Base-by-base conservation (phyloP, 2,113 vertebrate species). In the Platycercus adscitus region DNA sequence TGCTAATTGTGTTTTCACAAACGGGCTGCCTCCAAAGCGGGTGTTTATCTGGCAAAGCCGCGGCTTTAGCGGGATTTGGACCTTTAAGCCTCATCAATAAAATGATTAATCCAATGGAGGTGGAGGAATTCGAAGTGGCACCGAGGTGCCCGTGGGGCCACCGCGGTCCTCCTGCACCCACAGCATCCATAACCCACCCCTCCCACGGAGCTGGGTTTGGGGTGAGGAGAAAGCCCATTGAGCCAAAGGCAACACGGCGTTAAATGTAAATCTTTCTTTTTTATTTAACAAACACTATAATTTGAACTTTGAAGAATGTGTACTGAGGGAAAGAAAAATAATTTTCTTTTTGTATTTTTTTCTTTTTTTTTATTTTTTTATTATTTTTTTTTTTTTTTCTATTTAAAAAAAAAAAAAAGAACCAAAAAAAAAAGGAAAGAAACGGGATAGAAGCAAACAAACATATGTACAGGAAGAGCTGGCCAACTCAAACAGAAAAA, bases 281-380 rank as follows among this genome's bases (percentile, higher is more conserved):
- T 98, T 97, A 97, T 98, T 98, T 97, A 98, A 98, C 97, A 98
- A 98, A 98, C 97, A 98, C 97, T 98, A 97, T 97, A 87, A 88
- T 95, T 91, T 91, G 93, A 96, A 93, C 55, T 88, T 88, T 52
- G 94, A 85, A 93, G 90, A 88, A 93, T 89, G 84, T 60, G 81
- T 93, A 91, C 85, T 64, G 92, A 93, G 89, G 81, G 93, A 95
- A 95, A 95, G 86, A 97, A 94, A 96, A 96, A 96, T 85, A 73
- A 93, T 91, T 91, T 73, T 92, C n/a, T 84, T 93, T 95, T 92
- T 58, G 21, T 58, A 88, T 87, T 91, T 73, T 92, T 35, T 84
- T 81, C 78, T 90, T 69, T 60, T 79, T 92, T 79, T 43, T 64
- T 58, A 49, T 15, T 79, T 83, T 84, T 79, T 24, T 88, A 31